phyloP scores from a whole-genome alignment of 2,113 vertebrate species.

The Rallus limicola region DNA sequence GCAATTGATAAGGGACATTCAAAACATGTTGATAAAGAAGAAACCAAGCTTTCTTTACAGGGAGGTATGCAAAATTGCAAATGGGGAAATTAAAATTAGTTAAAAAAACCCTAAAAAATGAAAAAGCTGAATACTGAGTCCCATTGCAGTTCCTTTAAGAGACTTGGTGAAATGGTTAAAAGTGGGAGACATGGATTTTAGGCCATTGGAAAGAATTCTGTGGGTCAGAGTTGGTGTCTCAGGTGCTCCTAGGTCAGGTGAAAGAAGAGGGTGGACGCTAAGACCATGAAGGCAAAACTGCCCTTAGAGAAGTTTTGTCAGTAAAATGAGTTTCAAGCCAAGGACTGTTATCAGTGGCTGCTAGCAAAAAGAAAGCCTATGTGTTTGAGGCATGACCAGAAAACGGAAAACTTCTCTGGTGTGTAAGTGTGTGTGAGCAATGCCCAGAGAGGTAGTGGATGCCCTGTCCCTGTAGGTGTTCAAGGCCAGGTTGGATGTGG shows the following conservation, averaged over 20 bases:
- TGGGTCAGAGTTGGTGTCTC: background rate
- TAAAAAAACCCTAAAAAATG: no score
- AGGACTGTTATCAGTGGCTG: background rate
- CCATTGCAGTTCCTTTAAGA: background rate
- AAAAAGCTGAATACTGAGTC: background rate
- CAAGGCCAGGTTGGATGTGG: no score
- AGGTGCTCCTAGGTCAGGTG: background rate
- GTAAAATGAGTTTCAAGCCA: background rate
- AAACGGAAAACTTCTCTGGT: background rate
- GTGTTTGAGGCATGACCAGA: background rate
- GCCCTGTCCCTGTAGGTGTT: no score
- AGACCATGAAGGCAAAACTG: background rate
- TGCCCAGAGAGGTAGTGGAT: no score
- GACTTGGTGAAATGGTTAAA: background rate
- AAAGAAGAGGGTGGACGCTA: background rate
- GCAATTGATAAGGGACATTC: background rate
- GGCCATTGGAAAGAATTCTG: background rate
- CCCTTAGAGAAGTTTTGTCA: fast-evolving
- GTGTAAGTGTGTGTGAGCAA: background rate
- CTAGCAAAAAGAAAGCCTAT: background rate
- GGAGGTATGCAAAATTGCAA: background rate
- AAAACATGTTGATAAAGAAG: background rate
- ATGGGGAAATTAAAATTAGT: background rate
- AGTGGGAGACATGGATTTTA: background rate
- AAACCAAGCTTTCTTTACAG: background rate